Base-by-base conservation (phyloP, 1,140 invertebrate species). In the Drosophila kepulauana region DNA sequence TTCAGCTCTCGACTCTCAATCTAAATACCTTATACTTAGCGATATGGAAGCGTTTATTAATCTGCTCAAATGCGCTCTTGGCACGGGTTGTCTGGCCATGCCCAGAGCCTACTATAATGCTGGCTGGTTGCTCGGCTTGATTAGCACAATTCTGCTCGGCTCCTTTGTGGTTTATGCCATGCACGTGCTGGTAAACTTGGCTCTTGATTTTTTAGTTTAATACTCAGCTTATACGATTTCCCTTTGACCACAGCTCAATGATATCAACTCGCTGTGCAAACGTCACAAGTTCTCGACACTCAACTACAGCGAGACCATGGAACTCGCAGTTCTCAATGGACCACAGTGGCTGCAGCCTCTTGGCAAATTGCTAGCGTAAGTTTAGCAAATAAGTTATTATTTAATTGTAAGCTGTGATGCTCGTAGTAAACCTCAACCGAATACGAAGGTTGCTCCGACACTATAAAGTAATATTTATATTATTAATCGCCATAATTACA, bases 21-120 rank as follows among this genome's bases (percentile, higher is more conserved):
- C 16, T 46, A 43, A 38, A 43, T 28, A 52, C 43, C 43, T 28
- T 8, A 33, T 48, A 3, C 1, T 1, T 30, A 87, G 84, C 2
- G 74, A 87, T 13, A 1, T 56, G 20, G 79, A 87, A 58, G 51
- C 84, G 8, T 80, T 87, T 20, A 38, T 87, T 2, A 80, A 75
- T 58, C 48, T 87, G 7, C 10, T 88, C 0, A 87, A 88, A 5
- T 80, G 79, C 16, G 61, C 70, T 0, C 71, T 88, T 41, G 84
- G 84, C 28, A 88, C 84, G 1, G 84, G 84, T 4, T 75, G 84
- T 16, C 11, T 87, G 56, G 84, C 84, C n/a, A 75, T 87, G 84
- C 84, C 84, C 2, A 30, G 33, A 10, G 79, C 66, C 30, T 87
- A 57, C 13, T 4, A 41, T 8, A 52, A 75, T 38, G 51, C 80